phyloP scores from a whole-genome alignment of 2,888 invertebrate genomes.

The Netelia virgata region DNA sequence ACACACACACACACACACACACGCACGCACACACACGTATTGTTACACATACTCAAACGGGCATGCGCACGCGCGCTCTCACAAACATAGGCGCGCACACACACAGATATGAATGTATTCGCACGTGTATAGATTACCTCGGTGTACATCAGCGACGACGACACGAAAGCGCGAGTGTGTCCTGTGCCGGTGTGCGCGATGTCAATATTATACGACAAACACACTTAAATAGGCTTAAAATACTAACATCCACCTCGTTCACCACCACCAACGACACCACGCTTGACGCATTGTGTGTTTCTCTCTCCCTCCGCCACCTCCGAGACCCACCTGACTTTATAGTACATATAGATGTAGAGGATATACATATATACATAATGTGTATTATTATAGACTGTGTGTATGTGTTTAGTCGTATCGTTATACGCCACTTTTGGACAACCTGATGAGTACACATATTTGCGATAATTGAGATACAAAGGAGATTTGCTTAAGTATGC shows the following conservation, averaged over 20 bases:
- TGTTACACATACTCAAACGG: constrained; percentile 54
- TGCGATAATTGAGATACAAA: constrained; percentile 65
- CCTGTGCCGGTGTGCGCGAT: constrained; percentile 82
- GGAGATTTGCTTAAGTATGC: constrained; percentile 54
- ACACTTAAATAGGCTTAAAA: constrained; percentile 85
- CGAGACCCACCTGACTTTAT: constrained; percentile 68
- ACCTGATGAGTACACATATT: constrained; percentile 43
- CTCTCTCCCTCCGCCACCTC: constrained; percentile 49
- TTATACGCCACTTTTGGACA: constrained; percentile 71
- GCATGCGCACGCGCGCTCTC: constrained; percentile 48
- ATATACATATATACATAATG: constrained; percentile 52
- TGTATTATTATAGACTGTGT: constrained; percentile 46
- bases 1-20: constrained; percentile 36
- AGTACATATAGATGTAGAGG: constrained; percentile 65
- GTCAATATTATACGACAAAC: constrained; percentile 85
- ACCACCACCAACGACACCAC: constrained; percentile 69
- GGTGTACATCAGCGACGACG: constrained; percentile 38
- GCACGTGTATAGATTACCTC: constrained; percentile 32
- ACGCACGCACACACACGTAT: constrained; percentile 31
- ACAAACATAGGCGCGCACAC: constrained; percentile 45
- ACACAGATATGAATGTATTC: constrained; percentile 7
- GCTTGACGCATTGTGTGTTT: constrained; percentile 69
- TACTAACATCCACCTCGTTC: constrained; percentile 81
- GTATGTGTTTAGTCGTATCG: constrained; percentile 79
- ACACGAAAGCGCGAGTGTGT: constrained; percentile 75